Evolutionary conservation across 2,888 invertebrate genomes (phyloP), one percentile per base, ranked within the genome.

Genomic region (Scrobipalpa costella): DNA sequence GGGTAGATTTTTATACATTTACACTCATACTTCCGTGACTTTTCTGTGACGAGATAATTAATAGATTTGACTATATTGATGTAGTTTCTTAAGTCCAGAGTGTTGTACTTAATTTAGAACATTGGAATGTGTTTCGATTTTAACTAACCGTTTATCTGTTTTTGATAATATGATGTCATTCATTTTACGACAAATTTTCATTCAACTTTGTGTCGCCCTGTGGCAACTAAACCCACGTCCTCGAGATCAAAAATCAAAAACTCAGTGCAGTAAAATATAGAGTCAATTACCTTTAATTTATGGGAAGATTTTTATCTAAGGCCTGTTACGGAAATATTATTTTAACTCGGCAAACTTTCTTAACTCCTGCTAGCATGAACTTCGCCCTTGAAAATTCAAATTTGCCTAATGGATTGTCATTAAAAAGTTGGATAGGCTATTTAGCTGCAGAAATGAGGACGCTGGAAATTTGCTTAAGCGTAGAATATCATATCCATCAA

Each of bases 381-480:
- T 36, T 21, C 33, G 33, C 19, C 63, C 21, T 63, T 17, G 64
- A 62, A 66, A 64, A 63, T 63, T 68, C 66, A 70, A 68, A 66
- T 58, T 64, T 49, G 38, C 63, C 49, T 71, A 71, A 71, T 70
- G 68, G 73, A 72, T 73, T 68, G 72, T 66, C 74, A 78, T 78
- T 76, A 79, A 71, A 78, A 79, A 79, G 78, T 79, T 79, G 73
- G 66, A 79, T 79, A 78, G 78, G 74, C 77, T 79, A 74, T 75
- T 79, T 78, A 73, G 74, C 72, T 36, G 62, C 62, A 62, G 62
- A 40, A 62, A 62, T 55, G 62, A 62, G 62, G 62, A 40, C 49
- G 40, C 27, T 1, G 17, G 33, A 52, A 52, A 7, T 60, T 60
- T 60, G 19, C 47, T 17, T 60, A 47, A 47, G 55, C 52, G 55